Percentiles rank a stretch among this genome's conserved stretches.
These are phyloP conservation scores for Heliconius hewitsoni DNA, from an alignment of 1,140 invertebrate species.

Conservation along the genomic window DNA sequence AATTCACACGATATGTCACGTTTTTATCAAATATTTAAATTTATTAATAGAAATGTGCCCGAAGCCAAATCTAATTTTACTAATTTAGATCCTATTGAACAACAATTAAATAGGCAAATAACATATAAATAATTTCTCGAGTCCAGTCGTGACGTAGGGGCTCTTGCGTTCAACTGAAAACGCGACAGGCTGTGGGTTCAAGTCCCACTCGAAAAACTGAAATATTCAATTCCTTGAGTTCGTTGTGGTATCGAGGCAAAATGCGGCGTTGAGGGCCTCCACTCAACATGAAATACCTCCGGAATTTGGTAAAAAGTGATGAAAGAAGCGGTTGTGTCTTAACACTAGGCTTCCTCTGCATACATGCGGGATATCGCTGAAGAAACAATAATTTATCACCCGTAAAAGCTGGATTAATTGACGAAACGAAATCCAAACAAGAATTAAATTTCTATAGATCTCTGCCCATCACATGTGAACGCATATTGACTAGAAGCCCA, in stretches of 20 bases:
- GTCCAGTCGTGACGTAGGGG: not conserved
- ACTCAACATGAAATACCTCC: not conserved
- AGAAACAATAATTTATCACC: not conserved
- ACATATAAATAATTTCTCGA: too few relatives aligned
- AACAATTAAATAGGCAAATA: too few relatives aligned
- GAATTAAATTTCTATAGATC: not conserved
- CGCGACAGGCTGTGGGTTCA: not conserved
- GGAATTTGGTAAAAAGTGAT: not conserved
- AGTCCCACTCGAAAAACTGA: not conserved
- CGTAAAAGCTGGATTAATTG: too few relatives aligned
- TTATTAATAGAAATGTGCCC: too few relatives aligned
- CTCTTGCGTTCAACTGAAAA: not conserved
- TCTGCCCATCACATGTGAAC: not conserved
- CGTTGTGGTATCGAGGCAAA: not conserved
- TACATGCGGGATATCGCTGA: not conserved
- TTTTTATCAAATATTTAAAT: too few relatives aligned
- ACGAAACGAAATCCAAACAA: too few relatives aligned
- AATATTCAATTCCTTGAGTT: not conserved
- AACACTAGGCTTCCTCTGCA: not conserved
- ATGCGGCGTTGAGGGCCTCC: not conserved
- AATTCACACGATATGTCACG: too few relatives aligned
- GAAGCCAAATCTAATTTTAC: too few relatives aligned
- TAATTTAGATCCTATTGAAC: too few relatives aligned
- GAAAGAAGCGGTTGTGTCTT: not conserved
- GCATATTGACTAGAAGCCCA: slow-evolving; percentile 5